A percentile compares a stretch with the other conserved stretches of the same genome.
phyloP scores from a whole-genome alignment of 2,888 invertebrate genomes.

The Ectemnius lituratus region DNA sequence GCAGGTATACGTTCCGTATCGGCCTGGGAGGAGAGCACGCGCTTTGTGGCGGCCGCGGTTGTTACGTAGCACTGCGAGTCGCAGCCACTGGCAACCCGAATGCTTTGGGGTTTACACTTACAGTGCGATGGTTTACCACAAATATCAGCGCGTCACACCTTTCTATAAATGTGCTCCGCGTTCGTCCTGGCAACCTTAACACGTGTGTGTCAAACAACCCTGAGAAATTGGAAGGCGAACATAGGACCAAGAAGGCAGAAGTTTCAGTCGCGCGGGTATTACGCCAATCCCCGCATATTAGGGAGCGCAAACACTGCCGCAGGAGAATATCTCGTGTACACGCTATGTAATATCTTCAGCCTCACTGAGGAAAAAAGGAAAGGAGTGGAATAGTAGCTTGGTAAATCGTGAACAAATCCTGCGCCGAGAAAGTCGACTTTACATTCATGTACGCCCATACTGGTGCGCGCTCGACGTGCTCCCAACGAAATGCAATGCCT shows the following conservation, averaged over 20 bases:
- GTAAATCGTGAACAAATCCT: too few relatives aligned
- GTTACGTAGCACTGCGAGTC: constrained; percentile 61
- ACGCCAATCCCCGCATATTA: too few relatives aligned
- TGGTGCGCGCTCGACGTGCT: too few relatives aligned
- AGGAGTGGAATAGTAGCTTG: too few relatives aligned
- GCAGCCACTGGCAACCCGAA: constrained; percentile 24
- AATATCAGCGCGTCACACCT: constrained; percentile 52
- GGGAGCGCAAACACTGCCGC: too few relatives aligned
- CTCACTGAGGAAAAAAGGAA: too few relatives aligned
- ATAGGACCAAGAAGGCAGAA: not conserved
- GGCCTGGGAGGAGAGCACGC: constrained; percentile 35
- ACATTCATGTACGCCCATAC: not conserved
- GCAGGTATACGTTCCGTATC: not conserved
- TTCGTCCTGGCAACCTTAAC: not conserved
- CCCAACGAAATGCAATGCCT: too few relatives aligned
- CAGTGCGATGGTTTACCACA: constrained; percentile 50
- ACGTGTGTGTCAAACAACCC: not conserved
- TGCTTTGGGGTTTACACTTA: constrained; percentile 50
- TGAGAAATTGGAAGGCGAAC: not conserved
- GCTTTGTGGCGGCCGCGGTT: constrained; percentile 65
- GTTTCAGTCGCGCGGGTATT: too few relatives aligned
- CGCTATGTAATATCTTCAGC: too few relatives aligned
- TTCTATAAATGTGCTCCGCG: constrained; percentile 51
- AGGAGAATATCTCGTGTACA: too few relatives aligned
- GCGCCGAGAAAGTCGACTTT: not conserved